These are phyloP conservation scores for Atethmia centrago DNA, from an alignment of 2,888 invertebrate species.

Conservation along the genomic window DNA sequence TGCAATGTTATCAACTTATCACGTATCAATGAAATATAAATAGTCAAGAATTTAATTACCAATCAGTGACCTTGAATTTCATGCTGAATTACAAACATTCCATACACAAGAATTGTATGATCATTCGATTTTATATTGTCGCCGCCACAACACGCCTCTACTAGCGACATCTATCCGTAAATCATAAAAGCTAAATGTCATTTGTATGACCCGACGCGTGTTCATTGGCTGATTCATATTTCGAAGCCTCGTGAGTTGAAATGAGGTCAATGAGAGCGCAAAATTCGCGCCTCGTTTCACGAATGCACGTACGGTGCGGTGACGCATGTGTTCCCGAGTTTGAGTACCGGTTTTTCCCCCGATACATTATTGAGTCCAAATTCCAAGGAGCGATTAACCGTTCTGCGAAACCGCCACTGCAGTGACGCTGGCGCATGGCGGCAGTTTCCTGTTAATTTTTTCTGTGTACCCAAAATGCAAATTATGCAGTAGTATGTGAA, in stretches of 20 bases:
- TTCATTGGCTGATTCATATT: constrained; percentile 31
- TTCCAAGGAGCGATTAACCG: constrained; percentile 31
- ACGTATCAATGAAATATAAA: constrained; percentile 41
- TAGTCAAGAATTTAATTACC: constrained; percentile 8
- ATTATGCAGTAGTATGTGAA: constrained; percentile 10
- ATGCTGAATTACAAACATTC: constrained; percentile 48
- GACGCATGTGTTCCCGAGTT: constrained; percentile 14
- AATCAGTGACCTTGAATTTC: constrained; percentile 37
- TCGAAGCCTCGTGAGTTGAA: constrained; percentile 21
- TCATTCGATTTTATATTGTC: constrained; percentile 12
- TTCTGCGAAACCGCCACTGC: constrained; percentile 23
- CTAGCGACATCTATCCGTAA: constrained; percentile 45
- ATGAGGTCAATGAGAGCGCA: constrained; percentile 45
- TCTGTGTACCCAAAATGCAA: constrained; percentile 22
- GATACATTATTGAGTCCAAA: constrained; percentile 13
- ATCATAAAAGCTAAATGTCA: constrained; percentile 4
- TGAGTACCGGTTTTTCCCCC: constrained; percentile 35
- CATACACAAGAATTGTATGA: background rate
- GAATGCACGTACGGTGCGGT: background rate
- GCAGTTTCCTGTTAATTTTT: constrained; percentile 21
- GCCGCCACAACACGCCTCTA: constrained; percentile 21
- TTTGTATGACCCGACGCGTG: constrained; percentile 10
- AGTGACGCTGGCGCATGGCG: no score
- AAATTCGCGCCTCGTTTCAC: constrained; percentile 21
- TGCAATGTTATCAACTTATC: constrained; percentile 9